A percentile compares a stretch with the other conserved stretches of the same genome.
Evolutionary conservation across 2,113 vertebrate genomes (phyloP).

Genomic region (Phoenicopterus ruber): DNA sequence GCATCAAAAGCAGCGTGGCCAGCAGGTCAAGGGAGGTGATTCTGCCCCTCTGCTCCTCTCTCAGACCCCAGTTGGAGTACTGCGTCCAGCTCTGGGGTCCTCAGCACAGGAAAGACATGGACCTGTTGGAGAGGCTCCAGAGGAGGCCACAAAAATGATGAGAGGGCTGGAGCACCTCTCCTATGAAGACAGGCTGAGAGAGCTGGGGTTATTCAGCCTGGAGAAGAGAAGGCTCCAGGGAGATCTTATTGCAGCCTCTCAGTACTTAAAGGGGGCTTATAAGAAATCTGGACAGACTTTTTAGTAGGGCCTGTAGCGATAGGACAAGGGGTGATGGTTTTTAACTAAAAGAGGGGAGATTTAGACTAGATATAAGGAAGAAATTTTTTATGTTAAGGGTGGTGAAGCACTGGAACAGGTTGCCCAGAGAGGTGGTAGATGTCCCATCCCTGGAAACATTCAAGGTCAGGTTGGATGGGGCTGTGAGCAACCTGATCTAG

Average conservation of each 20-base stretch:
- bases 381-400: background rate
- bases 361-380: background rate
- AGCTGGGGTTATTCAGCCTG: background rate
- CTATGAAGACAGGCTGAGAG: background rate
- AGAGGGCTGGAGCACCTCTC: background rate
- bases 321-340: background rate
- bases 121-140: background rate
- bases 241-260: too few relatives aligned
- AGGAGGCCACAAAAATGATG: too few relatives aligned
- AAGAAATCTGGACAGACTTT: too few relatives aligned
- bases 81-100: too few relatives aligned
- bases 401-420: background rate
- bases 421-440: too few relatives aligned
- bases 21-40: background rate
- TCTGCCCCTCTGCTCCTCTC: background rate
- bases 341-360: background rate
- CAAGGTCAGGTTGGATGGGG: fast-evolving
- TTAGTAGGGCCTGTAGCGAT: background rate
- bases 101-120: background rate
- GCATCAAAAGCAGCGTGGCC: background rate
- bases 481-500: too few relatives aligned
- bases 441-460: background rate
- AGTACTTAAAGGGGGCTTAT: too few relatives aligned
- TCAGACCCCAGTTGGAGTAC: too few relatives aligned
- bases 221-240: background rate